A percentile compares a stretch with the other conserved stretches of the same genome.
Conservation (phyloP, 2,888 invertebrate species). For the Amphipoea oculea region DNA sequence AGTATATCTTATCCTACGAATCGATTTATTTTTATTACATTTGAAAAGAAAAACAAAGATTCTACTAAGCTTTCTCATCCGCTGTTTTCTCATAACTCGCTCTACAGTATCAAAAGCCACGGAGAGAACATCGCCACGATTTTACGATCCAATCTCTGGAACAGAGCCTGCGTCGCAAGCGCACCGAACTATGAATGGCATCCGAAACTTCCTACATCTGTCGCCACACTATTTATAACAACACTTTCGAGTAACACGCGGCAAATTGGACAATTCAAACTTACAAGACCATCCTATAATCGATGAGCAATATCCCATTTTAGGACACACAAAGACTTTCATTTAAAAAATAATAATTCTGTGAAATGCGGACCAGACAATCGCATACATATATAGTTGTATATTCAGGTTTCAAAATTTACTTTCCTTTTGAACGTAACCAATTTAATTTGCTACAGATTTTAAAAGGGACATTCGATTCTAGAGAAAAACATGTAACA, state of each 20-base stretch:
- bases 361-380: constrained; percentile 33
- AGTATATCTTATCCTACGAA: background rate
- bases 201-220: constrained; percentile 68
- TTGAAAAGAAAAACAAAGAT: background rate
- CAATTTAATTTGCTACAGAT: constrained; percentile 78
- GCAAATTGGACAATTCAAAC: constrained; percentile 43
- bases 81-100: constrained; percentile 37
- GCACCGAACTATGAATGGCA: constrained; percentile 69
- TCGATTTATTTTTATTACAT: background rate
- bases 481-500: constrained; percentile 76
- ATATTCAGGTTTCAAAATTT: constrained; percentile 70
- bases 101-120: constrained; percentile 33
- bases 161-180: constrained; percentile 63
- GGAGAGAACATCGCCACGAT: constrained; percentile 66
- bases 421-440: constrained; percentile 71
- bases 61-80: background rate
- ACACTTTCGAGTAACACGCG: constrained; percentile 42
- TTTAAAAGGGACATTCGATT: constrained; percentile 78
- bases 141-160: constrained; percentile 74
- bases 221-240: constrained; percentile 58
- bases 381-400: constrained; percentile 58
- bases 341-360: constrained; percentile 4
- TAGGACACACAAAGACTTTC: background rate
- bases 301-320: constrained; percentile 22
- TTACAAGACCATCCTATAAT: constrained; percentile 18